Conservation (phyloP, 2,797 vertebrate species). For the Hozukius guyotensis region DNA sequence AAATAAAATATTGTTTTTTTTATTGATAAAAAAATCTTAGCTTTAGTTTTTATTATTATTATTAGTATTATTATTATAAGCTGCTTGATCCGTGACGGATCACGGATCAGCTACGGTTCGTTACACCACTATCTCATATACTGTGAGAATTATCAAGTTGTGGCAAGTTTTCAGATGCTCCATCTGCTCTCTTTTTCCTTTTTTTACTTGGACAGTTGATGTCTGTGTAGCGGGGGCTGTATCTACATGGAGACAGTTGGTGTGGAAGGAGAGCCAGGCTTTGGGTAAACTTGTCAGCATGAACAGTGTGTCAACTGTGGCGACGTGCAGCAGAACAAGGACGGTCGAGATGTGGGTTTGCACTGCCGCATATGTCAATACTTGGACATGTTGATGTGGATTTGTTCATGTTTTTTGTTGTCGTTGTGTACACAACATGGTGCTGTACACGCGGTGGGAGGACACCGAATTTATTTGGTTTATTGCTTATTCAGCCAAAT, state of each 20-base stretch:
- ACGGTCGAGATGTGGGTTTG: slow-evolving; percentile 10
- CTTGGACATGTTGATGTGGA: slow-evolving; percentile 4
- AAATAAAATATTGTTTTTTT: too few relatives aligned
- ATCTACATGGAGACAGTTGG: background rate
- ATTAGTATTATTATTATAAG: too few relatives aligned
- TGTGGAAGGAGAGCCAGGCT: slow-evolving; percentile 10
- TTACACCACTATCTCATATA: background rate
- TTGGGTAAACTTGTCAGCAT: slow-evolving; percentile 1
- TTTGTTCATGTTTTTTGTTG: slow-evolving; percentile 7
- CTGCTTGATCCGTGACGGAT: too few relatives aligned
- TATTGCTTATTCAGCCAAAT: background rate
- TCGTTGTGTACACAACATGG: background rate
- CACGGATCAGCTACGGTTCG: too few relatives aligned
- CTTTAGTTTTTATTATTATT: too few relatives aligned
- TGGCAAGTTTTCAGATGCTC: background rate
- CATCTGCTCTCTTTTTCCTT: background rate
- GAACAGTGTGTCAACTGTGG: background rate
- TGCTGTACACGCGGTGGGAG: background rate
- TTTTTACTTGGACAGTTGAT: background rate
- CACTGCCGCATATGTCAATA: slow-evolving; percentile 15
- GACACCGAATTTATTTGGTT: background rate
- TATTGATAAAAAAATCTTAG: too few relatives aligned
- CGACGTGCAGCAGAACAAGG: slow-evolving; percentile 2
- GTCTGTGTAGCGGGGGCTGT: background rate
- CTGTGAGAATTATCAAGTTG: background rate